Evolutionary conservation across 2,113 vertebrate species (phyloP).

Genomic region (Hippocampus abdominalis): DNA sequence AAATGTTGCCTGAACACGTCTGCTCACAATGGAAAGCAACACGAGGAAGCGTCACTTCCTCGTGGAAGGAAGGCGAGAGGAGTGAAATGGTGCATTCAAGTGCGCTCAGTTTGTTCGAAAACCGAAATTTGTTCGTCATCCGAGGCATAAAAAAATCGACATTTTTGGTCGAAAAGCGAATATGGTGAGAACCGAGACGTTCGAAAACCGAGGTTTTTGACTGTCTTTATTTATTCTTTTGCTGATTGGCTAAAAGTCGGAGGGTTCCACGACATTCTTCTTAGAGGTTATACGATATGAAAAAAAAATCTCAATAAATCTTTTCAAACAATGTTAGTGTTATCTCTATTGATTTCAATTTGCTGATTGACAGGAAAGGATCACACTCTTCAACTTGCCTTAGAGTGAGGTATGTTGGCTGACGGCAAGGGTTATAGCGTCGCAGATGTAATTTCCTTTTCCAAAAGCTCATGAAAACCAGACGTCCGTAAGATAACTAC

Average conservation of each 20-base stretch:
- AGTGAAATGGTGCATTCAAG: too few species aligned
- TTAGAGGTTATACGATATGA: not conserved
- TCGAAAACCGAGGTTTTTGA: too few species aligned
- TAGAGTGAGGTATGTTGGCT: conserved; percentile 34
- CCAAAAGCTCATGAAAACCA: conserved; percentile 72
- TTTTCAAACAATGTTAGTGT: not conserved
- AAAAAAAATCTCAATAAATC: not conserved
- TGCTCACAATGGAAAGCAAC: too few species aligned
- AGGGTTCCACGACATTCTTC: not conserved
- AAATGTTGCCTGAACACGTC: too few species aligned
- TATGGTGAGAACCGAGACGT: too few species aligned
- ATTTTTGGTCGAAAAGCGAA: too few species aligned
- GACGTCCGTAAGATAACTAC: conserved; percentile 60
- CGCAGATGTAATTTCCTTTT: conserved; percentile 67
- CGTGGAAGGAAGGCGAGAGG: too few species aligned
- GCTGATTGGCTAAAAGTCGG: not conserved
- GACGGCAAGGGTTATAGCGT: conserved; percentile 35
- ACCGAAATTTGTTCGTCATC: too few species aligned
- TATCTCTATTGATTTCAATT: not conserved
- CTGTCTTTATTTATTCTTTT: not conserved
- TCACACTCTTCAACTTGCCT: not conserved
- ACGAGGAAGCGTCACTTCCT: too few species aligned
- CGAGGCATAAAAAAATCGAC: too few species aligned
- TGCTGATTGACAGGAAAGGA: not conserved
- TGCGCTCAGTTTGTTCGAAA: too few species aligned